phyloP scores from a whole-genome alignment of 2,797 vertebrate genomes.

The Miichthys miiuy region DNA sequence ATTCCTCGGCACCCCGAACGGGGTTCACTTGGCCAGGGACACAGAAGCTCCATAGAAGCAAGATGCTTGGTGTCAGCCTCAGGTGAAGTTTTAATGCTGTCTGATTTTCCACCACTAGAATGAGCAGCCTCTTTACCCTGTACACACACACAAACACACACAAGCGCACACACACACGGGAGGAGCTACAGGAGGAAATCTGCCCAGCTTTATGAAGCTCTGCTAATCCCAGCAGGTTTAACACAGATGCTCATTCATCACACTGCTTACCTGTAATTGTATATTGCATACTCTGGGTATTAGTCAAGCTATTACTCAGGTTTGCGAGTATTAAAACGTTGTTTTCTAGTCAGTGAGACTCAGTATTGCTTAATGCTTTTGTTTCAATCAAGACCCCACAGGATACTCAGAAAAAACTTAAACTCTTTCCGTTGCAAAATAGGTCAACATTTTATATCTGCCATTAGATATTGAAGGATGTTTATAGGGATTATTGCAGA shows the following conservation, averaged over 20 bases:
- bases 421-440: conserved; percentile 19
- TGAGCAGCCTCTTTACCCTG: conserved; percentile 77
- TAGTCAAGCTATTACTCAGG: conserved; percentile 78
- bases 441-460: conserved; percentile 9
- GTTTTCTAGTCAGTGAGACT: conserved; percentile 60
- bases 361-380: conserved; percentile 43
- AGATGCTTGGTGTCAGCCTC: conserved; percentile 82
- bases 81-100: conserved; percentile 85
- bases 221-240: conserved; percentile 83
- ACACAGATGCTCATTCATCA: conserved; percentile 84
- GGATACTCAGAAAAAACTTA: conserved; percentile 28
- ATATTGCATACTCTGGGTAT: conserved; percentile 83
- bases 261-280: conserved; percentile 84
- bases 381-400: conserved; percentile 53
- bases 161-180: conserved; percentile 21
- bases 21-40: conserved; percentile 84
- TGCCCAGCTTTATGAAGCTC: conserved; percentile 82
- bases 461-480: neutral
- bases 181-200: conserved; percentile 74
- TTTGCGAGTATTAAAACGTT: conserved; percentile 77
- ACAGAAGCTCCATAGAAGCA: conserved; percentile 88
- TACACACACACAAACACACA: conserved; percentile 22
- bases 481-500: neutral
- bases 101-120: conserved; percentile 83
- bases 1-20: conserved; percentile 84